A percentile compares a stretch with the other conserved stretches of the same genome.
phyloP scores from a whole-genome alignment of 2,113 vertebrate genomes.

The Austrofundulus limnaeus region DNA sequence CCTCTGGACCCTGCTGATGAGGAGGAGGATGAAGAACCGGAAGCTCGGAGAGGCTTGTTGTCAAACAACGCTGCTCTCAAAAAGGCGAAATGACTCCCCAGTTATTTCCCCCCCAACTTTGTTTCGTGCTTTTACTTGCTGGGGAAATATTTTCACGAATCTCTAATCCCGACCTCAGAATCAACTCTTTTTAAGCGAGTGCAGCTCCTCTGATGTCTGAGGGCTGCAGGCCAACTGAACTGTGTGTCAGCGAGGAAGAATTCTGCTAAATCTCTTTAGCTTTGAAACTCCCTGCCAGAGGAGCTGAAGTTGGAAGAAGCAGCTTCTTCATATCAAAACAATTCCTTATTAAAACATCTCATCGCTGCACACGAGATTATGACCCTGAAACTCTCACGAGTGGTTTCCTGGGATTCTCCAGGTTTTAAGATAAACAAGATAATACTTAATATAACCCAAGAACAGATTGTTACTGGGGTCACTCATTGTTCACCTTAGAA shows the following conservation, averaged over 20 bases:
- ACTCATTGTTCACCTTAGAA: not conserved
- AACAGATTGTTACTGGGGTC: not conserved
- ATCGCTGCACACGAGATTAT: not conserved
- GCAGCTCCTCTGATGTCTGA: constrained; percentile 3
- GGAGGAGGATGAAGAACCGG: constrained; percentile 29
- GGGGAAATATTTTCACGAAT: not conserved
- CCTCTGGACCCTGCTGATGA: constrained; percentile 23
- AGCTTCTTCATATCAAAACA: not conserved
- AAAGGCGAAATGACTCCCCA: not conserved
- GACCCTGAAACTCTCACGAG: not conserved
- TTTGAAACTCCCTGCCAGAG: constrained; percentile 14
- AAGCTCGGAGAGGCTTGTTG: too few species aligned
- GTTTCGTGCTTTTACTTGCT: constrained; percentile 6
- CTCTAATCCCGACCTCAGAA: constrained; percentile 8
- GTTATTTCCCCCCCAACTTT: too few species aligned
- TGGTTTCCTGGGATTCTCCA: not conserved
- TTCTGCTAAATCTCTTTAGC: constrained; percentile 14
- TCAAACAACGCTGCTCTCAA: not conserved
- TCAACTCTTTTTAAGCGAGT: constrained; percentile 11
- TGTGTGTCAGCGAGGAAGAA: constrained; percentile 20
- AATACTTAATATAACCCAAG: not conserved
- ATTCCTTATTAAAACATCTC: not conserved
- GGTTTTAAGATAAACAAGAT: not conserved
- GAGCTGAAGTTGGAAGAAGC: not conserved
- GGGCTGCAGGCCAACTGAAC: constrained; percentile 12